Evolutionary conservation across 2,888 invertebrate genomes (phyloP), one percentile per base, ranked within the genome.

Genomic region (Ochropleura plecta): DNA sequence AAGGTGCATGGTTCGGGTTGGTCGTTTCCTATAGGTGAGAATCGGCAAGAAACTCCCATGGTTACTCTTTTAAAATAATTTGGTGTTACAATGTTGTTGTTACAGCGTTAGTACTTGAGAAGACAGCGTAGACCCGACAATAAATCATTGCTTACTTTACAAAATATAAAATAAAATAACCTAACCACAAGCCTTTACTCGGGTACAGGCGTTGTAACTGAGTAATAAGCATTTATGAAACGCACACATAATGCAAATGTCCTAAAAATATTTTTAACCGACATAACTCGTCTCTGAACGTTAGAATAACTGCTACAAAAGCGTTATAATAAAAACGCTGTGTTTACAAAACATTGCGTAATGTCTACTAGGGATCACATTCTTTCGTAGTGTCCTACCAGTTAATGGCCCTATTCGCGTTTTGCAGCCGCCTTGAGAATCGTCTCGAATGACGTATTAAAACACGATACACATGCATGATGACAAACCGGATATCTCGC

Each of bases 401-500:
- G 53, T 40, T 60, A 60, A 10, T 60, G n/a, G n/a, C 53, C 10
- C 46, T 49, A 49, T 60, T 65, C 83, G 40, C 63, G 51, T 67
- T 46, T 51, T 65, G 59, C 65, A 67, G 48, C 48, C 66, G 53
- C 70, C 67, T 62, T 59, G 64, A 70, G 16, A 60, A 70, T 69
- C 65, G 72, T 76, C 82, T 70, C 60, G 16, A 53, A 77, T 82
- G 77, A 83, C 83, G 83, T 76, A 83, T 57, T 42, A 53, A 10
- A 80, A 76, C 83, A 82, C 83, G 83, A 77, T 42, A 76, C 77
- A 82, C 81, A 59, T 73, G 76, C 82, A 76, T 83, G 78, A 70
- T 70, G 77, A 80, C 80, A 51, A 83, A 82, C 81, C 82, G 82
- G 81, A 82, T 82, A 82, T 80, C 73, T 83, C 57, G 68, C 70